Conservation (phyloP, 2,888 invertebrate genomes). For the Biston betularia region DNA sequence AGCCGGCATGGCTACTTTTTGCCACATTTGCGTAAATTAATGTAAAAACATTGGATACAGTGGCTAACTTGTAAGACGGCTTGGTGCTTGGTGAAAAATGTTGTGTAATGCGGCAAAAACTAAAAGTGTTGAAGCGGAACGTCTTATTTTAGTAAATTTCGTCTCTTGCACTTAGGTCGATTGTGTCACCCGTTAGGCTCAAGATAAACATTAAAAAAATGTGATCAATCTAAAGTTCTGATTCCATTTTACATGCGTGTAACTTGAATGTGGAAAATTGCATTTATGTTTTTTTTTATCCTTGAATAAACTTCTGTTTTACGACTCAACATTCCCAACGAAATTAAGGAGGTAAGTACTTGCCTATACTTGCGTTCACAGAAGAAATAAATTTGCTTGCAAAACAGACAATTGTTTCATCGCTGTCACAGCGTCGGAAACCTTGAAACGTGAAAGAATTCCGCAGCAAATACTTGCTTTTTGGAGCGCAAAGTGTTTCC, state of each 20-base stretch:
- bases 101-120: conserved; percentile 12
- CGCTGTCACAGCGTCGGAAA: conserved; percentile 39
- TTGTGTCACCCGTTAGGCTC: conserved; percentile 12
- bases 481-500: conserved; percentile 62
- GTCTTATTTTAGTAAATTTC: conserved; percentile 10
- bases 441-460: conserved; percentile 49
- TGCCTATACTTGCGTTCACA: conserved; percentile 26
- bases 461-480: conserved; percentile 48
- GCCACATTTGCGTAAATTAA: conserved; percentile 13
- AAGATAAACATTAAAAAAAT: neutral
- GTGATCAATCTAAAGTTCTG: neutral
- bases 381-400: conserved; percentile 45
- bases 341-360: too few species aligned
- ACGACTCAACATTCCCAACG: too few species aligned
- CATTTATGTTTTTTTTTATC: neutral
- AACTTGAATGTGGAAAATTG: neutral
- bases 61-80: neutral
- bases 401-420: conserved; percentile 34
- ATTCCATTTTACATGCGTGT: neutral
- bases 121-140: conserved; percentile 16
- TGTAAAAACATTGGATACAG: conserved; percentile 15
- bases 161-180: conserved; percentile 4
- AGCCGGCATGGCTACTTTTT: conserved; percentile 16
- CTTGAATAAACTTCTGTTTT: too few species aligned
- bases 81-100: neutral